Percentiles rank a stretch among this genome's conserved stretches.
These are phyloP conservation scores for Drosophila serrata DNA, from an alignment of 1,140 invertebrate genomes.

Conservation along the genomic window DNA sequence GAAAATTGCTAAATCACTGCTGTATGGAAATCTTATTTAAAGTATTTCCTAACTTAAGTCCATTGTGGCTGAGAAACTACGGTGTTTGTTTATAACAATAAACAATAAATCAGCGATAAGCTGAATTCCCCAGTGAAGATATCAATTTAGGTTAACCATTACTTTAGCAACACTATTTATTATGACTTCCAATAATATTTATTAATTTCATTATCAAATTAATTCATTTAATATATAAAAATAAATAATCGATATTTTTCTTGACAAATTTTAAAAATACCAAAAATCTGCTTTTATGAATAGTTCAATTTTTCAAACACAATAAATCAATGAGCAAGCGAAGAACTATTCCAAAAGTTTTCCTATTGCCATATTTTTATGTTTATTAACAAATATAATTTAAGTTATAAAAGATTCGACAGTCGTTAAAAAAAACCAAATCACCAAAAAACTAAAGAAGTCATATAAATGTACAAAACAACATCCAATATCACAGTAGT, in stretches of 20 bases:
- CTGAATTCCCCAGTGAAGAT: neutral
- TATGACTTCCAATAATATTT: neutral
- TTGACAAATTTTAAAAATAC: slow-evolving; percentile 4
- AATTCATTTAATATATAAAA: no score
- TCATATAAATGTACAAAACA: neutral
- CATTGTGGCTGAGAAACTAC: neutral
- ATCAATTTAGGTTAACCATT: no score
- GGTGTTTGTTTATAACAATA: neutral
- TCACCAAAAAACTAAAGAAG: neutral
- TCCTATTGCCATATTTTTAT: neutral
- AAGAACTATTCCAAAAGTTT: no score
- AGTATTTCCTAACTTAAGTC: no score
- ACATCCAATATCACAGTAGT: no score
- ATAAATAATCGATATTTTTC: neutral
- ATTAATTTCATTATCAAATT: no score
- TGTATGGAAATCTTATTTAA: neutral
- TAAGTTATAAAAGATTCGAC: neutral
- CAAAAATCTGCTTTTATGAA: neutral
- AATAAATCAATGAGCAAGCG: no score
- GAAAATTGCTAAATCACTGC: slow-evolving; percentile 20
- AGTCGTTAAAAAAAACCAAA: neutral
- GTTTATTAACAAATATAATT: neutral
- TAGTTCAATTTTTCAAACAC: neutral
- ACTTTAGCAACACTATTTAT: no score
- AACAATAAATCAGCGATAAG: neutral